Conservation (phyloP, 2,113 vertebrate genomes). For the Sphaerodactylus townsendi region DNA sequence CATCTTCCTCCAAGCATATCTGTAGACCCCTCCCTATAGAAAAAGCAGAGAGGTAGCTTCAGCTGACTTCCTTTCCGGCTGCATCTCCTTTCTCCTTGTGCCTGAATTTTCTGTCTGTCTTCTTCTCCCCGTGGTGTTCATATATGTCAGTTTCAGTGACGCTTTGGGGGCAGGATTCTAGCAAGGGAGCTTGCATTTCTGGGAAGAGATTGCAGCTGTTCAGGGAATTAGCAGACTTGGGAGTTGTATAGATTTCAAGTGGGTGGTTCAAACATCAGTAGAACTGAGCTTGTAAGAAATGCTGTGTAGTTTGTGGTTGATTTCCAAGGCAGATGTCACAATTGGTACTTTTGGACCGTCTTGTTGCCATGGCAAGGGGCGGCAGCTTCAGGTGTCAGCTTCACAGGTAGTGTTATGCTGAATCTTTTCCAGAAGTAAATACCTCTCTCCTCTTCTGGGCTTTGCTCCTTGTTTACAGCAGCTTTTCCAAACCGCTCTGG, state of each 20-base stretch:
- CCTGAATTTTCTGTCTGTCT: too few relatives aligned
- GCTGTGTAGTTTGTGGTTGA: background rate
- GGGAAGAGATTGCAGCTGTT: background rate
- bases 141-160: too few relatives aligned
- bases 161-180: too few relatives aligned
- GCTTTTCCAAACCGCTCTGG: background rate
- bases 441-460: background rate
- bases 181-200: background rate
- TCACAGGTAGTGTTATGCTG: background rate
- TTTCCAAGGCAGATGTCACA: background rate
- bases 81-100: background rate
- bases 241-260: too few relatives aligned
- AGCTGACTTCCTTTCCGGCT: background rate
- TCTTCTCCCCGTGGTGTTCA: background rate
- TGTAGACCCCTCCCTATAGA: background rate
- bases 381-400: constrained; percentile 33
- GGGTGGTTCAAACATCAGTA: background rate
- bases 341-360: background rate
- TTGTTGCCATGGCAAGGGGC: constrained; percentile 24
- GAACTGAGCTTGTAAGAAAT: background rate
- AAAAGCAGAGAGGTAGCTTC: background rate
- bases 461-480: background rate
- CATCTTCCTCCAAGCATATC: too few relatives aligned
- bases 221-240: background rate
- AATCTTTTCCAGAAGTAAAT: background rate